Evolutionary conservation across 1,140 invertebrate species (phyloP).

Genomic region (Maniola jurtina): DNA sequence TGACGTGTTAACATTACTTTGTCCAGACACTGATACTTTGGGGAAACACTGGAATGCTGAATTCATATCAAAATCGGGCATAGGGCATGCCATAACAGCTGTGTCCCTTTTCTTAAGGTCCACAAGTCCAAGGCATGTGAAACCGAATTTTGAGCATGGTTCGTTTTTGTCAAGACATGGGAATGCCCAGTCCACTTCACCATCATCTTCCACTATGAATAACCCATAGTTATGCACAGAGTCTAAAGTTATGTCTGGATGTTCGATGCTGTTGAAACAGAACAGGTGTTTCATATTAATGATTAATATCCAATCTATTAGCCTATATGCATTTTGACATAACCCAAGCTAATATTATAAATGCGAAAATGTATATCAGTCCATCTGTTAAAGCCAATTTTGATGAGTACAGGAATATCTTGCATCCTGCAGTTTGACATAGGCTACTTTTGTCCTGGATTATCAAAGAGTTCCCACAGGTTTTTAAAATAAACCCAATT

Average conservation of each 20-base stretch:
- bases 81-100: conserved; percentile 49
- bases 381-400: too few relatives aligned
- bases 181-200: conserved; percentile 97
- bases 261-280: conserved; percentile 74
- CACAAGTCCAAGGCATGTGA: conserved; percentile 92
- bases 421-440: too few relatives aligned
- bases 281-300: neutral
- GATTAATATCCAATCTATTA: neutral
- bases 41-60: conserved; percentile 57
- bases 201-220: conserved; percentile 97
- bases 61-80: conserved; percentile 64
- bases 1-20: conserved; percentile 59
- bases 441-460: too few relatives aligned
- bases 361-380: too few relatives aligned
- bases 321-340: too few relatives aligned
- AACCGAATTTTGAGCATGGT: conserved; percentile 95
- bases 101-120: conserved; percentile 78
- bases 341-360: too few relatives aligned
- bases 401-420: too few relatives aligned
- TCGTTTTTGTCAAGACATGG: conserved; percentile 93
- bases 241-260: conserved; percentile 80
- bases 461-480: too few relatives aligned
- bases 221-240: conserved; percentile 87
- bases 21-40: conserved; percentile 58
- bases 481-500: too few relatives aligned